Base-by-base conservation (phyloP, 2,797 vertebrate species). In the Thamnophis elegans region DNA sequence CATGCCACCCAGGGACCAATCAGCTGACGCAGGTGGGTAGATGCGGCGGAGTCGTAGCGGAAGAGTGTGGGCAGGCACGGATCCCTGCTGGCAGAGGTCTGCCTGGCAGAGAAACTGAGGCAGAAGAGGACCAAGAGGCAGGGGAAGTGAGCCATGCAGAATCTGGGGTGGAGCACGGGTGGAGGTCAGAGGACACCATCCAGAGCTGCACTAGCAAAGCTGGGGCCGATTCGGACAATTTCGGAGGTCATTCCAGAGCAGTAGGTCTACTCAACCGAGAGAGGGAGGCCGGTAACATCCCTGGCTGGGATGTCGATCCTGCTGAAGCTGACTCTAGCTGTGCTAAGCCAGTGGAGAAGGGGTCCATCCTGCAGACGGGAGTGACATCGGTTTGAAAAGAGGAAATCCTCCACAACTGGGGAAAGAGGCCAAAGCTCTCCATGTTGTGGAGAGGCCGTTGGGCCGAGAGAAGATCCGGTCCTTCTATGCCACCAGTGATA, bases 401-500 rank as follows among this genome's bases (percentile, higher is more conserved):
- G 90, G 93, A 87, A 14, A 1, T n/a, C 53, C 14, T 25, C 26
- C 11, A 2, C 25, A 5, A 0, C 0, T 2, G 0, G 0, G n/a
- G 42, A 92, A 25, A 28, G 93, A 87, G 26, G 4, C 59, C 36
- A n/a, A 92, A 25, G 3, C 8, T 1, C 88, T 25, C 59, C 9
- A 92, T 47, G 28, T 59, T 0, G 4, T 0, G 0, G 11, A 68
- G 56, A 53, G 16, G 0, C 3, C 42, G 25, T 90, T 88, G 82
- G 10, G 58, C 47, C 47, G 93, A 47, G 93, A 47, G 26, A 68
- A 22, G 0, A 7, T 54, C 0, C 97, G 97, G 94, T 97, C 97
- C 91, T 93, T 98, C 85, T 97, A 97, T 1, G 96, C 98, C 53
- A 96, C 96, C 65, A 96, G 98, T 0, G 97, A 97, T 90, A 95